Evolutionary conservation across 2,888 invertebrate species (phyloP), one percentile per base, ranked within the genome.

Genomic region (Tachystola acroxantha): DNA sequence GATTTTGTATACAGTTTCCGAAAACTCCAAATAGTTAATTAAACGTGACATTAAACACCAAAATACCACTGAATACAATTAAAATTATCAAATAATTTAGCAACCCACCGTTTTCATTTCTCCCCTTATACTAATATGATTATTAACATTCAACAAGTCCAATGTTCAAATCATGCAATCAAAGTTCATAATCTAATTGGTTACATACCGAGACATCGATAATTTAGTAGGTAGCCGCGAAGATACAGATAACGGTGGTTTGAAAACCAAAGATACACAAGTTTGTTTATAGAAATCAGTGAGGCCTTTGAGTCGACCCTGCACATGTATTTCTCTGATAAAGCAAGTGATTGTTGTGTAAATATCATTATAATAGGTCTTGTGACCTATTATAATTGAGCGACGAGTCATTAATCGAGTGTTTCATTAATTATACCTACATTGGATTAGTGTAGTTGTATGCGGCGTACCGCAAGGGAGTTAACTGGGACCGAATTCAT

Each of bases 221-320:
- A n/a, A 24, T 24, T 24, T n/a, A 24, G 24, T 24, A n/a, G n/a
- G 4, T 4, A 24, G n/a, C 24, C 24, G 24, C 24, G n/a, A 7
- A n/a, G 2, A 24, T 2, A 24, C 24, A 24, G 24, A n/a, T n/a
- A 24, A 4, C 9, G 24, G 4, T 12, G 28, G 28, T 13, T 28
- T 11, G n/a, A 6, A 12, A 28, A 6, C 13, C 7, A 24, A 24
- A 16, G 16, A 24, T 24, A 24, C 24, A 32, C 25, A 25, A 11
- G 9, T 7, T 9, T 34, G 28, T 34, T 34, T 34, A 34, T 28
- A 27, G 34, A 34, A 34, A 19, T 14, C 12, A 1, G 27, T n/a
- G 10, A 12, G 20, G 34, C 34, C 27, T 34, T 34, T 28, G 34
- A 34, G 25, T 28, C 20, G 34, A 34, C 34, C 34, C 28, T 16